These are phyloP conservation scores for Chaetodon trifasciatus DNA, from an alignment of 2,797 vertebrate genomes.

Conservation along the genomic window DNA sequence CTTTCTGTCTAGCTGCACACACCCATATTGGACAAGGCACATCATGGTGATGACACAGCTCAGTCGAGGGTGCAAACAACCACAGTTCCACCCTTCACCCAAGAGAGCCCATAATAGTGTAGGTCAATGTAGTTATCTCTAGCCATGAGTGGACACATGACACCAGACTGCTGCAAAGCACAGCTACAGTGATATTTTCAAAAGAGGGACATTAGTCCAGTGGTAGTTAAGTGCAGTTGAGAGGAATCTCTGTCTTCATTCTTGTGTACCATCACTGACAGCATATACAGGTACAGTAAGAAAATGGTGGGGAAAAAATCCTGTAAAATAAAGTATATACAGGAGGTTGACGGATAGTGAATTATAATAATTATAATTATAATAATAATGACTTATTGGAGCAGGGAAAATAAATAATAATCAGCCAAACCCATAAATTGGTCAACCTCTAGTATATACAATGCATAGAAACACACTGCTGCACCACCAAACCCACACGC, in stretches of 20 bases:
- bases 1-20: not conserved
- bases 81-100: not conserved
- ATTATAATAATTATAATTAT: no score
- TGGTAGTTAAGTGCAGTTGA: not conserved
- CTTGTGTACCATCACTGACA: not conserved
- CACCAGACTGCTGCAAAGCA: not conserved
- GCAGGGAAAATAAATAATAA: no score
- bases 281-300: not conserved
- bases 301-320: not conserved
- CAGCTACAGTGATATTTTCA: not conserved
- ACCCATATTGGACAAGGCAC: slow-evolving; percentile 4
- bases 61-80: not conserved
- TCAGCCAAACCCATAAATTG: no score
- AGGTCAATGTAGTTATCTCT: slow-evolving; percentile 9
- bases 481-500: not conserved
- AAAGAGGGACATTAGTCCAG: not conserved
- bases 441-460: no score
- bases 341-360: no score
- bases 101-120: not conserved
- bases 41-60: not conserved
- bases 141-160: not conserved
- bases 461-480: not conserved
- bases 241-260: not conserved
- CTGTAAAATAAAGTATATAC: not conserved
- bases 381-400: no score